Base-by-base conservation (phyloP, 2,888 invertebrate species). In the Drosophila conformis region DNA sequence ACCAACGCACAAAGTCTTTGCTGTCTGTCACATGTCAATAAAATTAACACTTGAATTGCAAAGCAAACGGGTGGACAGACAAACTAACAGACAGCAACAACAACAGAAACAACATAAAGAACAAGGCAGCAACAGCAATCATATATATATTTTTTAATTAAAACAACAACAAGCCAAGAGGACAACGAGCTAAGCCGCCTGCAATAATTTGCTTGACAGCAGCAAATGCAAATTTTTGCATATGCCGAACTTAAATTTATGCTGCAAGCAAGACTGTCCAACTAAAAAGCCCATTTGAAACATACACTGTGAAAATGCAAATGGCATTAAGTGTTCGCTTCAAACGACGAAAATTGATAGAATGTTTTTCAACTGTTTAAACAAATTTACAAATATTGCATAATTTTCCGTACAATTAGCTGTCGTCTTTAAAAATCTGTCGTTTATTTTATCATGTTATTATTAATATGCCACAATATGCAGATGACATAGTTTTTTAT, bases 1-100 rank as follows among this genome's bases (percentile, higher is more conserved):
- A 72, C 69, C 70, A 64, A 69, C 68, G 67, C 73, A 69, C 83
- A 87, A 86, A 71, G 79, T 83, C 83, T 87, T 81, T 82, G 76
- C 80, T 82, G 69, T 63, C 85, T 87, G 87, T 85, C 89, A 87
- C 76, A 88, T 89, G 87, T 81, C 87, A 89, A 89, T 87, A 79
- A 87, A 85, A 87, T 87, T 90, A 88, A 88, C 87, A 87, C 90
- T 87, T 88, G 82, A 76, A 77, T 73, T 69, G 63, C 69, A 81
- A 73, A 70, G 68, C 68, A 76, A 73, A 71, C 36, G 64, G 21
- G 48, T 62, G 48, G 38, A 49, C 42, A 36, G 21, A 42, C 54
- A 40, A 35, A 51, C 36, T 51, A 51, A 54, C 35, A 49, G 18
- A 35, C 15, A 36, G 51, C 10, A 29, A 59, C 72, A 70, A 27